These are phyloP conservation scores for Aeoliscus strigatus DNA, from an alignment of 2,797 vertebrate genomes.

Conservation along the genomic window DNA sequence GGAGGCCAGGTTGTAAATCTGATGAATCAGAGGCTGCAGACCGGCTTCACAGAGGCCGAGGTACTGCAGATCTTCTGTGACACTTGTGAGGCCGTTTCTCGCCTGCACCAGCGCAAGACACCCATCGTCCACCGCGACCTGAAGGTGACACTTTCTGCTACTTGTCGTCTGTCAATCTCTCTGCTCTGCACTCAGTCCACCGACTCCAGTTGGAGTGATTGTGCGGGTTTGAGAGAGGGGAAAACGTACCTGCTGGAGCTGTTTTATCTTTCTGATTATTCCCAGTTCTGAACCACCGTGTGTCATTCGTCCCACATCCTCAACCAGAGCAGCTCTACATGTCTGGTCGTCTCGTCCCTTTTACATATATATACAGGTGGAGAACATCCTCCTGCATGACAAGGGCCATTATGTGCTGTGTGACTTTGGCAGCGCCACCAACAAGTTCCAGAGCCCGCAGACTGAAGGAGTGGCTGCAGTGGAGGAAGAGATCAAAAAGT, in stretches of 20 bases:
- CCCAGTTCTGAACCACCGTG: too few species aligned
- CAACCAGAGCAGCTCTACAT: constrained; percentile 2
- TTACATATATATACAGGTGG: constrained; percentile 76
- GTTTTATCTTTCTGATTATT: too few species aligned
- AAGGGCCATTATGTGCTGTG: constrained; percentile 96
- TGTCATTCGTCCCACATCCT: too few species aligned
- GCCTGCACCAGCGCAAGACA: constrained; percentile 89
- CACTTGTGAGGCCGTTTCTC: constrained; percentile 91
- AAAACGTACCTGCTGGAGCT: too few species aligned
- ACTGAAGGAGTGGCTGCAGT: constrained; percentile 87
- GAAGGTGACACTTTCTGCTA: constrained; percentile 77
- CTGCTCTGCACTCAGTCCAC: constrained; percentile 5
- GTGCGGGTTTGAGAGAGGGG: constrained; percentile 11
- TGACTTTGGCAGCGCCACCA: constrained; percentile 96
- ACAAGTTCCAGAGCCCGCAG: constrained; percentile 95
- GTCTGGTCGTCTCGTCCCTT: constrained; percentile 12
- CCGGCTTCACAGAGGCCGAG: constrained; percentile 89
- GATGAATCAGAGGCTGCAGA: constrained; percentile 97
- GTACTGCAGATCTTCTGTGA: constrained; percentile 98
- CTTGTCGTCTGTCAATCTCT: not conserved
- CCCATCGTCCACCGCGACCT: constrained; percentile 94
- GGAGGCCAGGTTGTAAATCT: constrained; percentile 97
- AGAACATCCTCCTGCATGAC: constrained; percentile 96
- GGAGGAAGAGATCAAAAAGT: constrained; percentile 99
- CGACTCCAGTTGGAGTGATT: constrained; percentile 12